Evolutionary conservation across 2,797 vertebrate genomes (phyloP).

Genomic region (Kryptolebias ocellatus): DNA sequence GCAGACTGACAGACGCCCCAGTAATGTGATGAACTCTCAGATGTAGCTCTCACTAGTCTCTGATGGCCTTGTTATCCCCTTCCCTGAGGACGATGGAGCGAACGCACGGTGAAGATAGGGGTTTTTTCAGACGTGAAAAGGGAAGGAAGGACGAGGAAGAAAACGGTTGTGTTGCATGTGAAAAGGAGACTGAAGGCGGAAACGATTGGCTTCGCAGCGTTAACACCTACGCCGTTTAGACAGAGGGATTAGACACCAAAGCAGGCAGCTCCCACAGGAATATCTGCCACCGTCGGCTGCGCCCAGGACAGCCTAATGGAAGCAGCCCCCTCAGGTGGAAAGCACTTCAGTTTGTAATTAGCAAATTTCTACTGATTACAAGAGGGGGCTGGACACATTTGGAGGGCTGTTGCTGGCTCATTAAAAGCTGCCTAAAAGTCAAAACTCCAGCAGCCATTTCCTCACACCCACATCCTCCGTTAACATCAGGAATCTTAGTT

Average conservation of each 20-base stretch:
- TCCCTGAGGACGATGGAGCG: slow-evolving; percentile 57
- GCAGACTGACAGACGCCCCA: slow-evolving; percentile 70
- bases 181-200: slow-evolving; percentile 2
- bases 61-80: slow-evolving; percentile 73
- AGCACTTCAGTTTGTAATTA: slow-evolving; percentile 71
- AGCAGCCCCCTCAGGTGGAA: slow-evolving; percentile 58
- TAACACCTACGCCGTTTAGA: slow-evolving; percentile 26
- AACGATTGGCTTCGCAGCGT: not conserved
- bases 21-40: slow-evolving; percentile 77
- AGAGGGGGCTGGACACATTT: slow-evolving; percentile 1
- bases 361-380: slow-evolving; percentile 45
- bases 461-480: slow-evolving; percentile 26
- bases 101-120: not conserved
- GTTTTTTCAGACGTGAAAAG: not conserved
- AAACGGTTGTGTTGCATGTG: no score
- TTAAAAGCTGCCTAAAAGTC: slow-evolving; percentile 48
- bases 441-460: slow-evolving; percentile 56
- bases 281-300: slow-evolving; percentile 20
- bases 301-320: slow-evolving; percentile 51
- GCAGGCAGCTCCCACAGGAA: slow-evolving; percentile 45
- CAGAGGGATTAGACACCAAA: slow-evolving; percentile 33
- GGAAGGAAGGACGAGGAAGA: not conserved
- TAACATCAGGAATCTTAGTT: slow-evolving; percentile 56
- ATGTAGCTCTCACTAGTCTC: slow-evolving; percentile 66
- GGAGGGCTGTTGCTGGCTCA: slow-evolving; percentile 46